Evolutionary conservation across 2,113 vertebrate genomes (phyloP).

Genomic region (Cyrtonyx montezumae): DNA sequence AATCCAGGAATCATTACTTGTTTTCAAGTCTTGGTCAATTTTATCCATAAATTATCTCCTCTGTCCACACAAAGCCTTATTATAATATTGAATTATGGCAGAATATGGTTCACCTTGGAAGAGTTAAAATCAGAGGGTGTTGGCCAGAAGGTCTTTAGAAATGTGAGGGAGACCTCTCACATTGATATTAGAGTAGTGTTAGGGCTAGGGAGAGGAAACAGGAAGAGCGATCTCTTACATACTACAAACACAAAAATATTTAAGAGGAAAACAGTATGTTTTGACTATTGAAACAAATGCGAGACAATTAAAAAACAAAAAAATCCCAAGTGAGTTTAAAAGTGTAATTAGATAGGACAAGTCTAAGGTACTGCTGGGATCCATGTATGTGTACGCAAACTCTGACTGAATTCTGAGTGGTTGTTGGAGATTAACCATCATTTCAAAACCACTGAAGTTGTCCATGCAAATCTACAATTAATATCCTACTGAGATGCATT

Average conservation of each 20-base stretch:
- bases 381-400: not conserved
- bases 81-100: not conserved
- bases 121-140: not conserved
- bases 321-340: not conserved
- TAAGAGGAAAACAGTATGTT: not conserved
- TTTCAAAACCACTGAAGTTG: conserved; percentile 51
- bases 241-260: not conserved
- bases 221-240: not conserved
- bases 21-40: not conserved
- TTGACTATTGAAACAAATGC: too few species aligned
- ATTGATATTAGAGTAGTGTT: not conserved
- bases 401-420: not conserved
- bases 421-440: conserved; percentile 37
- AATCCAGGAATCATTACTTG: not conserved
- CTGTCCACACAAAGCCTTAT: not conserved
- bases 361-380: conserved; percentile 18
- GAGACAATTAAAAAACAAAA: not conserved
- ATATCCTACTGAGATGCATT: conserved; percentile 55
- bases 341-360: not conserved
- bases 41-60: not conserved
- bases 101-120: not conserved
- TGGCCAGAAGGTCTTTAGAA: not conserved
- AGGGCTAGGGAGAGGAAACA: not conserved
- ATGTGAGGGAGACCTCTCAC: fast-evolving
- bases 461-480: conserved; percentile 54